phyloP scores from a whole-genome alignment of 2,113 vertebrate genomes.

The Oreotragus oreotragus region DNA sequence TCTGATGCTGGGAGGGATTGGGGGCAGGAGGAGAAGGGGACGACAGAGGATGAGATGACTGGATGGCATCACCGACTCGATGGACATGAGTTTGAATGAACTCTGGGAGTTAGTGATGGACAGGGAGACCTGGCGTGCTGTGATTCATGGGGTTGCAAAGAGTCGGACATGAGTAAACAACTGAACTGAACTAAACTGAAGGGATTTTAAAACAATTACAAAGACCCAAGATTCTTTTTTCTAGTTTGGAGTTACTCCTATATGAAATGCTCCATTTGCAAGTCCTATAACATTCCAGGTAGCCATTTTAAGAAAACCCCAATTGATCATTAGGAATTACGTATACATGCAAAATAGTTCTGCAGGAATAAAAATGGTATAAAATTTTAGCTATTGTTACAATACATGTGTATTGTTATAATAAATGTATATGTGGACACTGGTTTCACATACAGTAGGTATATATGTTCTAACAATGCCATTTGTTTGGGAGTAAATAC shows the following conservation, averaged over 20 bases:
- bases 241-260: neutral
- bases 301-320: neutral
- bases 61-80: too few species aligned
- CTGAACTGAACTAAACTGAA: too few species aligned
- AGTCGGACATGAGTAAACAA: too few species aligned
- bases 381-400: neutral
- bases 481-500: neutral
- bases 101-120: accelerated
- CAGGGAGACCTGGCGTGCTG: too few species aligned
- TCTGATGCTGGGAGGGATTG: too few species aligned
- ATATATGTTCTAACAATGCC: neutral
- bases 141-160: neutral
- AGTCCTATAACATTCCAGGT: neutral
- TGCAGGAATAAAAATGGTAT: neutral
- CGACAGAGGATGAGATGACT: too few species aligned
- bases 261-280: neutral
- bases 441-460: neutral
- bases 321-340: neutral
- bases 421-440: neutral
- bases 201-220: neutral
- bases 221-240: neutral
- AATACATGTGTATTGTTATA: neutral
- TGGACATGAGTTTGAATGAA: too few species aligned
- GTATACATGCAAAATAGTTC: neutral
- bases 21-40: too few species aligned